These are phyloP conservation scores for Haemorhous mexicanus DNA, from an alignment of 2,113 vertebrate species.

Conservation along the genomic window DNA sequence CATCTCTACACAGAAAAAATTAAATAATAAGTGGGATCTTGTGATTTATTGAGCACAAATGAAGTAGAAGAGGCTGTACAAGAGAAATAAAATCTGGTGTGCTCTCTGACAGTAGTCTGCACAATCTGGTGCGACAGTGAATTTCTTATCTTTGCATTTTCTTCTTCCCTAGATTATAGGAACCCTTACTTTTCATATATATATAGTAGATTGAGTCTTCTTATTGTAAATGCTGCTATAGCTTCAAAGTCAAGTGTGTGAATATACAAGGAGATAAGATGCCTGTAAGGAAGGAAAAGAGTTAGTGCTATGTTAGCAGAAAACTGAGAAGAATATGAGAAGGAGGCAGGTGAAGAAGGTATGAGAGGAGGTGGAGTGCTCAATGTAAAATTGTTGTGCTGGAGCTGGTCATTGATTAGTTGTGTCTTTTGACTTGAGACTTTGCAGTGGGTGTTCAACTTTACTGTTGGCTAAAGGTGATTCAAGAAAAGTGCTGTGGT, in stretches of 20 bases:
- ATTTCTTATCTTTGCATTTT: background rate
- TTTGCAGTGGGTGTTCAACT: background rate
- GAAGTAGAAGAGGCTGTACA: background rate
- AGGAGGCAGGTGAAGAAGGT: background rate
- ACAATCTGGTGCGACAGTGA: background rate
- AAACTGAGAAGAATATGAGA: background rate
- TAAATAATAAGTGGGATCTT: background rate
- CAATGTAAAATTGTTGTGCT: background rate
- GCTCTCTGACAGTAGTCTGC: background rate
- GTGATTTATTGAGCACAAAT: background rate
- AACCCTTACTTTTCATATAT: background rate
- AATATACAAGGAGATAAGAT: background rate
- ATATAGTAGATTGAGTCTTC: background rate
- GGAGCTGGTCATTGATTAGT: background rate
- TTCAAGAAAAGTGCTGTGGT: background rate
- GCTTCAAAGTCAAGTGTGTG: background rate
- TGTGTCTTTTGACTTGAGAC: background rate
- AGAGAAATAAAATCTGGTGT: background rate
- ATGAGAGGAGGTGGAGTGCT: background rate
- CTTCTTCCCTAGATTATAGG: background rate
- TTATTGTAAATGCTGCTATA: background rate
- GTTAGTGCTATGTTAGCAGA: background rate
- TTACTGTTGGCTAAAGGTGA: background rate
- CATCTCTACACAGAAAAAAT: background rate
- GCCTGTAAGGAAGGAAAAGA: background rate